Evolutionary conservation across 1,140 invertebrate genomes (phyloP), one percentile per base, ranked within the genome.

Genomic region (Musca domestica): DNA sequence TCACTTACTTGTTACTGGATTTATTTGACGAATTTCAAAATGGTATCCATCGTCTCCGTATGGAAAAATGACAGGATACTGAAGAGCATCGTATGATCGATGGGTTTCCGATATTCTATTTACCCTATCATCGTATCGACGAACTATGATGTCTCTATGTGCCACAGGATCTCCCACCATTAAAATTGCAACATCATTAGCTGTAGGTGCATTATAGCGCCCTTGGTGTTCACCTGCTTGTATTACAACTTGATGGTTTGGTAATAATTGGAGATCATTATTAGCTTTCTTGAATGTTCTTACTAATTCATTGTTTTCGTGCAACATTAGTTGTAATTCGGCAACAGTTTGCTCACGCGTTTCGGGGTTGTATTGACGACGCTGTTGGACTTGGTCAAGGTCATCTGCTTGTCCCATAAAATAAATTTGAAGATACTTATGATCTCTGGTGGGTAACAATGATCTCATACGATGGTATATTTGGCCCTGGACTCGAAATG

Each of bases 31-130:
- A n/a, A 67, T 20, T 25, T 67, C 41, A 41, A 61, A 56, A 56
- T 76, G 66, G 74, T 82, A 84, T 67, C 77, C 80, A 76, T 81
- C 74, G 70, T 83, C 74, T 67, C 78, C 81, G 69, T 76, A 69
- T 70, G 76, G 81, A 72, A 83, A 83, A 15, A 84, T 77, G 47
- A 84, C 64, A 19, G 83, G 79, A 74, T 84, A 84, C 76, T 81
- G 75, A 19, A 84, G 71, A 47, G 81, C 71, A 70, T 84, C 82
- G 73, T 79, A 81, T 63, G 76, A 75, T 10, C 77, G 71, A 64
- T 81, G 75, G n/a, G n/a, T n/a, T n/a, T n/a, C n/a, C n/a, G n/a
- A n/a, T n/a, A n/a, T n/a, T n/a, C n/a, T n/a, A n/a, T n/a, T n/a
- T n/a, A n/a, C 1, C 77, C 80, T 74, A 82, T 84, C 74, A 83